Conservation (phyloP, 2,888 invertebrate species). For the Timema podura region DNA sequence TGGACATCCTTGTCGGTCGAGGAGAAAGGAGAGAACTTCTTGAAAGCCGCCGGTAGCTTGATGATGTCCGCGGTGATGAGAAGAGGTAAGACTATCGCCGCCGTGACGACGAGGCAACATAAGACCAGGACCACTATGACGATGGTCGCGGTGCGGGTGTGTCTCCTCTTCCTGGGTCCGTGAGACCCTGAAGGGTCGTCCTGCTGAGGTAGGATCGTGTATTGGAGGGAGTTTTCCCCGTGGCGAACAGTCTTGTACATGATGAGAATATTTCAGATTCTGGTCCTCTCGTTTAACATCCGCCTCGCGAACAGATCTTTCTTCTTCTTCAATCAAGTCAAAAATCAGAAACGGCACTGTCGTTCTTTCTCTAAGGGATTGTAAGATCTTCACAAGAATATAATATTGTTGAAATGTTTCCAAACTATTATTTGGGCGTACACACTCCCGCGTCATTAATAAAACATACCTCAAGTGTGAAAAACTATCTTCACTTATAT, state of each 20-base stretch:
- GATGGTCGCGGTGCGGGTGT: constrained; percentile 38
- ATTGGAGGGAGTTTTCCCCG: constrained; percentile 69
- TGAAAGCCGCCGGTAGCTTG: constrained; percentile 36
- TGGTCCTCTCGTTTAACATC: too few relatives aligned
- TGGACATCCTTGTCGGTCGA: background rate
- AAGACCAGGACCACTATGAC: constrained; percentile 37
- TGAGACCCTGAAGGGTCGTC: constrained; percentile 47
- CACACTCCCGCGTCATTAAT: too few relatives aligned
- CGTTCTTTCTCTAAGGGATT: too few relatives aligned
- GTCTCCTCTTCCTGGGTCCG: constrained; percentile 29
- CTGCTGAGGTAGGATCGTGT: constrained; percentile 68
- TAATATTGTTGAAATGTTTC: too few relatives aligned
- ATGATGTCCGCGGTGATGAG: constrained; percentile 36
- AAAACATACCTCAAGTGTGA: too few relatives aligned
- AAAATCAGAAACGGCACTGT: too few relatives aligned
- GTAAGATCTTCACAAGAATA: too few relatives aligned
- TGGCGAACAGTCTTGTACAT: constrained; percentile 75
- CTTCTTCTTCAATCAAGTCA: too few relatives aligned
- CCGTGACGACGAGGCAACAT: constrained; percentile 38
- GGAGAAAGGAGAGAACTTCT: constrained; percentile 31
- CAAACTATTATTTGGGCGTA: too few relatives aligned
- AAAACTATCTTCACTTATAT: too few relatives aligned
- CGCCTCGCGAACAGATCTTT: too few relatives aligned
- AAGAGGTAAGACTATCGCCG: constrained; percentile 40
- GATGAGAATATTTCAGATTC: too few relatives aligned